Evolutionary conservation across 2,797 vertebrate genomes (phyloP), one percentile per base, ranked within the genome.

Genomic region (Cygnus olor): DNA sequence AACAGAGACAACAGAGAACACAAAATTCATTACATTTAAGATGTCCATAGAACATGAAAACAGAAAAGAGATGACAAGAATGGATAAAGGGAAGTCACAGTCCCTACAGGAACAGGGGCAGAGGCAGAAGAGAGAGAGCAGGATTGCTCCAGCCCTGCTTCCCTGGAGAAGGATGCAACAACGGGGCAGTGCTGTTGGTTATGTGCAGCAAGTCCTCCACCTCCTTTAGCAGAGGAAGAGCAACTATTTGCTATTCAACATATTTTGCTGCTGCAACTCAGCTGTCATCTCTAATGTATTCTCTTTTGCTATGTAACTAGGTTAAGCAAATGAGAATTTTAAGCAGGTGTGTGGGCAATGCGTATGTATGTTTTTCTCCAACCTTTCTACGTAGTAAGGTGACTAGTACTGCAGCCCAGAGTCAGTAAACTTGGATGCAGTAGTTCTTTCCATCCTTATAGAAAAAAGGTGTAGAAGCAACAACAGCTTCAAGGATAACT

Each of bases 281-380:
- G 10, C 38, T 60, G 5, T 42, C 40, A 38, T 47, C 14, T 42
- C 25, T n/a, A 42, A 38, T 1, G 2, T 45, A 15, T 47, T 88
- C 30, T 13, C 34, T 81, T 78, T 80, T 60, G 3, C 44, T 80
- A 15, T 7, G 8, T 57, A 94, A 84, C 53, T 72, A 57, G 66
- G 70, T 76, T 92, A 93, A 89, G 19, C 7, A 49, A 65, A 54
- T 70, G 63, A 84, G 63, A 89, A 93, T 93, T 81, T 47, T 20
- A 82, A 77, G 42, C 28, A 81, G 76, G 10, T 2, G 4, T 5
- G 6, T 13, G 19, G 6, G 11, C 0, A 1, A 24, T 24, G 19
- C 13, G 10, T 27, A n/a, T 4, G 53, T 34, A 25, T 56, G 7
- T 40, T 22, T 58, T 45, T 3, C 10, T 69, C 27, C 44, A 36